A percentile compares a stretch with the other conserved stretches of the same genome.
Conservation (phyloP, 2,113 vertebrate genomes). For the Rhombomys opimus region DNA sequence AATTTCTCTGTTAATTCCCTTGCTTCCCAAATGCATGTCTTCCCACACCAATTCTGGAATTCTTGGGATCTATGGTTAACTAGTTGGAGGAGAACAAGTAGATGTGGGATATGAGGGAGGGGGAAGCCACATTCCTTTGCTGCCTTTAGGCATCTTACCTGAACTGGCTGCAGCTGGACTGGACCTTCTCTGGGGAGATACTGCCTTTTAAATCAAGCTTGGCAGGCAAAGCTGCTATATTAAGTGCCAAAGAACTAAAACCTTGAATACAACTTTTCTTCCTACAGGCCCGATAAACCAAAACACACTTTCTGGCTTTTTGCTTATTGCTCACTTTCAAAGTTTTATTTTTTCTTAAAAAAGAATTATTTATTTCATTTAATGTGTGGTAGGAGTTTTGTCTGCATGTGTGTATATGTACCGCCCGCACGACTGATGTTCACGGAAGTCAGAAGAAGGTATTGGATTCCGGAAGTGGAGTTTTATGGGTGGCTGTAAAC, state of each 20-base stretch:
- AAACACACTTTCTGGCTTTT: not conserved
- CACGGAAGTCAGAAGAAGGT: not conserved
- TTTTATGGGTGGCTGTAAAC: not conserved
- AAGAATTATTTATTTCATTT: not conserved
- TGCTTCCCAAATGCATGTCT: not conserved
- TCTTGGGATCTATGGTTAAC: not conserved
- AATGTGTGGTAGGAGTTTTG: not conserved
- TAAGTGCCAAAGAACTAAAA: conserved; percentile 23
- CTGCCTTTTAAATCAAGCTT: conserved; percentile 48
- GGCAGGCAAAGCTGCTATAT: not conserved
- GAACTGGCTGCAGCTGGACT: not conserved
- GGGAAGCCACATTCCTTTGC: not conserved
- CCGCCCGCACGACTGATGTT: not conserved
- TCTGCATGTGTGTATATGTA: too few species aligned
- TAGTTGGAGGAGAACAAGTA: not conserved
- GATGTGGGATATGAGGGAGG: not conserved
- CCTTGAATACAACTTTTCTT: not conserved
- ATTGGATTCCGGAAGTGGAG: not conserved
- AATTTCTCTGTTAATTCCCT: not conserved
- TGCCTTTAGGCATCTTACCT: not conserved
- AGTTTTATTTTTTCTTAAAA: not conserved
- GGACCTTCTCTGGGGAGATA: not conserved
- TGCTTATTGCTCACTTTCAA: not conserved
- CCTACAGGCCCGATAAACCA: not conserved
- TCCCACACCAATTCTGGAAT: not conserved